These are phyloP conservation scores for Drosophila antonietae DNA, from an alignment of 2,888 invertebrate species.

Conservation along the genomic window DNA sequence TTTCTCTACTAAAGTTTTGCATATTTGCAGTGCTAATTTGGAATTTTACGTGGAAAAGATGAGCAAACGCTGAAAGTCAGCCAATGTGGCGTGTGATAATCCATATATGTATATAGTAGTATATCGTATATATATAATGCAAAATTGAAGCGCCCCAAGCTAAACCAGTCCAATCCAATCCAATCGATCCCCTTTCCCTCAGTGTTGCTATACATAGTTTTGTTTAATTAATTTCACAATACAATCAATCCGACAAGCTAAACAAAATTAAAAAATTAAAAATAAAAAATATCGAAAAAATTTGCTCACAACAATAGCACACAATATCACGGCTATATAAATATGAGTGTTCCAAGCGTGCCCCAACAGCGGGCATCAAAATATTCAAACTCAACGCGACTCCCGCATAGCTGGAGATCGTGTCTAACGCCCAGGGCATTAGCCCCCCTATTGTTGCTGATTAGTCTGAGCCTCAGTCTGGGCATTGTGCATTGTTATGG, in stretches of 20 bases:
- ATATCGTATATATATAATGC: constrained; percentile 56
- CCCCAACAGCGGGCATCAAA: constrained; percentile 72
- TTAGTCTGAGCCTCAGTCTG: constrained; percentile 65
- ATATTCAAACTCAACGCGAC: constrained; percentile 28
- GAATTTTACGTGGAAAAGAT: constrained; percentile 44
- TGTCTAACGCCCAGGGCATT: constrained; percentile 39
- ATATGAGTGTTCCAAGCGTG: constrained; percentile 79
- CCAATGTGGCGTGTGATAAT: constrained; percentile 60
- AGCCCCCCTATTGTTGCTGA: constrained; percentile 64
- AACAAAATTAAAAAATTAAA: constrained; percentile 13
- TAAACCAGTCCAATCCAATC: constrained; percentile 11
- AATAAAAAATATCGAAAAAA: background rate
- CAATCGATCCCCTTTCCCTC: constrained; percentile 38
- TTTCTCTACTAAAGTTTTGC: constrained; percentile 4
- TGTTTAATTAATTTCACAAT: constrained; percentile 74
- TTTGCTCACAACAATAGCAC: constrained; percentile 53
- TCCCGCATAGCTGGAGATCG: constrained; percentile 36
- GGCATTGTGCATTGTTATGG: constrained; percentile 72
- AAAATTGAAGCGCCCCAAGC: constrained; percentile 51
- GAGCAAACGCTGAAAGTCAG: constrained; percentile 52
- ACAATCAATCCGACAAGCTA: constrained; percentile 46
- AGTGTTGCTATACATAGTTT: constrained; percentile 62
- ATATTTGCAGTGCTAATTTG: constrained; percentile 45
- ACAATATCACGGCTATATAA: constrained; percentile 53
- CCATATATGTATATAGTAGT: constrained; percentile 27